Percentiles rank a stretch among this genome's conserved stretches.
Conservation (phyloP, 2,888 invertebrate species). For the Cryptus viduatorius region DNA sequence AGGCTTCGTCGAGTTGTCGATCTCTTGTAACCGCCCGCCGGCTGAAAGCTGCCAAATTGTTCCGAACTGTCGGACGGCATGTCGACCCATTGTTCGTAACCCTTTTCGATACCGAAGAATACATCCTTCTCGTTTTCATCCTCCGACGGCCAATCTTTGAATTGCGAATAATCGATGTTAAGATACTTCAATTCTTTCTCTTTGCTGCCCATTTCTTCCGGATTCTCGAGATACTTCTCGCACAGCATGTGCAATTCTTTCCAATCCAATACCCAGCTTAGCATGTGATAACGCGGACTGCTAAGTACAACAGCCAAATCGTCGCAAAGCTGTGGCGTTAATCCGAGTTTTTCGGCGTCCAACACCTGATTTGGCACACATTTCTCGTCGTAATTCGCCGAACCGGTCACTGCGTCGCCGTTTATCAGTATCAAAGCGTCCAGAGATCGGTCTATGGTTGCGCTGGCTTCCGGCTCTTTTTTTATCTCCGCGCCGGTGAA, state of each 20-base stretch:
- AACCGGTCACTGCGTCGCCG: constrained; percentile 86
- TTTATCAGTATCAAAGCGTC: constrained; percentile 86
- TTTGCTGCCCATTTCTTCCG: constrained; percentile 88
- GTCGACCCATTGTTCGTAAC: constrained; percentile 85
- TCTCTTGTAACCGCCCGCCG: constrained; percentile 79
- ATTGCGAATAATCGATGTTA: constrained; percentile 90
- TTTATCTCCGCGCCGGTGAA: constrained; percentile 74
- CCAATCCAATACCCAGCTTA: constrained; percentile 90
- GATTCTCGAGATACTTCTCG: constrained; percentile 86
- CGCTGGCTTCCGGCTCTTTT: constrained; percentile 66
- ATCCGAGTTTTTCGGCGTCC: constrained; percentile 89
- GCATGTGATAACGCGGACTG: constrained; percentile 90
- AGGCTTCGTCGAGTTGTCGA: constrained; percentile 78
- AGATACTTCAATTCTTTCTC: constrained; percentile 91
- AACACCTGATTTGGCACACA: constrained; percentile 87
- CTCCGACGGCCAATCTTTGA: constrained; percentile 88
- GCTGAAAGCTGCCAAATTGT: constrained; percentile 80
- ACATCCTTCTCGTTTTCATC: constrained; percentile 86
- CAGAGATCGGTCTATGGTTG: constrained; percentile 84
- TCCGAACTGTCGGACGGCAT: constrained; percentile 80
- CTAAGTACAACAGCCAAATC: constrained; percentile 90
- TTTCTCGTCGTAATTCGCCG: constrained; percentile 88
- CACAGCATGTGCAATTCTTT: constrained; percentile 87
- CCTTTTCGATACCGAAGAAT: constrained; percentile 89
- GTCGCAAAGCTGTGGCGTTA: constrained; percentile 89